Evolutionary conservation across 2,113 vertebrate genomes (phyloP).

Genomic region (Barbus barbus): DNA sequence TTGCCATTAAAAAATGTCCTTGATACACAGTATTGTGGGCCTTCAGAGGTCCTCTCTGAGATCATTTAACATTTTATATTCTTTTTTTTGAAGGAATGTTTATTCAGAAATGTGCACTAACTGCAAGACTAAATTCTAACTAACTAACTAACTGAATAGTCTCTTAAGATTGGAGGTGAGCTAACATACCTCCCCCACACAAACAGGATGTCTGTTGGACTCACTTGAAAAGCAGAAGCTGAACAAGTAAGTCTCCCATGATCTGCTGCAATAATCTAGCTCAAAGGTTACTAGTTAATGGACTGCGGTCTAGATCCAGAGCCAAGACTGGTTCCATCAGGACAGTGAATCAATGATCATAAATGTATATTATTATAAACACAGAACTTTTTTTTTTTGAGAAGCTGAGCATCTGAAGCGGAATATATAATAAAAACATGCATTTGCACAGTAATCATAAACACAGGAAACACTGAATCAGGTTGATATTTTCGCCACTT

Average conservation of each 20-base stretch:
- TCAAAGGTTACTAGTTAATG: background rate
- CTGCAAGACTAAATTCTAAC: background rate
- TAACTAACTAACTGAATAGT: background rate
- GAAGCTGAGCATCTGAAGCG: background rate
- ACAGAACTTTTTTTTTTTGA: background rate
- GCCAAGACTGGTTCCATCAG: background rate
- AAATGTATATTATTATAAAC: conserved; percentile 7
- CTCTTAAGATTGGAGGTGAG: background rate
- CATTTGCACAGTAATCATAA: background rate
- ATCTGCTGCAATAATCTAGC: background rate
- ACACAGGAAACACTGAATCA: conserved; percentile 13
- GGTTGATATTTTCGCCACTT: background rate
- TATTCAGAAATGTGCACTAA: background rate
- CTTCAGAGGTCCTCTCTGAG: too few species aligned
- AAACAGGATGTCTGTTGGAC: background rate
- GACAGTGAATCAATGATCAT: background rate
- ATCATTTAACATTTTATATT: too few species aligned
- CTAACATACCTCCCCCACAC: background rate
- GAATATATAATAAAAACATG: background rate
- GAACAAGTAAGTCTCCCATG: conserved; percentile 13
- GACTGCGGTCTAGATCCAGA: background rate
- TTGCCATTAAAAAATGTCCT: too few species aligned
- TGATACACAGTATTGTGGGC: too few species aligned
- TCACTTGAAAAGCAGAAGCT: background rate
- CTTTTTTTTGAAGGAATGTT: background rate